Evolutionary conservation across 1,140 invertebrate species (phyloP).

Genomic region (Seison nebaliae): DNA sequence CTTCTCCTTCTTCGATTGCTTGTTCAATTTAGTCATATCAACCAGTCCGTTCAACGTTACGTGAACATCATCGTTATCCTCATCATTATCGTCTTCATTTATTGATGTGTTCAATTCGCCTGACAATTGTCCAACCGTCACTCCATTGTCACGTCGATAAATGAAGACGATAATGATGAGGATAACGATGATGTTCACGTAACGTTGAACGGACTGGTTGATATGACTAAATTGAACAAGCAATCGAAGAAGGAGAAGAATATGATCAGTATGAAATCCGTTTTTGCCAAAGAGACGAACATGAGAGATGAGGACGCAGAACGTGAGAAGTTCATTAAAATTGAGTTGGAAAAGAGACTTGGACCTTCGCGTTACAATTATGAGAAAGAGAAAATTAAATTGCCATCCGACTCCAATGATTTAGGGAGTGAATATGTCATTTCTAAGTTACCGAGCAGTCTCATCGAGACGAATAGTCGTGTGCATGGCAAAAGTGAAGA

Average conservation of each 20-base stretch:
- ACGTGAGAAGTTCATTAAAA: conserved; percentile 56
- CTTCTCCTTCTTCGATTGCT: conserved; percentile 65
- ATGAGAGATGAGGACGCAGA: conserved; percentile 90
- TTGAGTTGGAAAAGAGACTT: background rate
- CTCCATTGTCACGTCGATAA: too few species aligned
- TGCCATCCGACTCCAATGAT: conserved; percentile 14
- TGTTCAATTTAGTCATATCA: conserved; percentile 44
- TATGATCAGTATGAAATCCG: conserved; percentile 23
- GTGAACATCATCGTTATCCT: background rate
- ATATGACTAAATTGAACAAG: conserved; percentile 46
- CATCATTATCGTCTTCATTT: background rate
- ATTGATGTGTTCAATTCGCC: too few species aligned
- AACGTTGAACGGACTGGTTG: conserved; percentile 5
- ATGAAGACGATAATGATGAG: background rate
- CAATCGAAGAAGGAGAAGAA: conserved; percentile 68
- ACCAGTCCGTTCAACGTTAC: conserved; percentile 6
- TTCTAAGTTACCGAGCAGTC: conserved; percentile 43
- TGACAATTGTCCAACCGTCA: too few species aligned
- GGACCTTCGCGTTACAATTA: background rate
- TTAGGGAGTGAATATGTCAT: conserved; percentile 23
- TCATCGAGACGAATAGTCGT: conserved; percentile 34
- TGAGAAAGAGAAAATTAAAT: conserved; percentile 13
- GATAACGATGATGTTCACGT: background rate
- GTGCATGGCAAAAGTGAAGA: conserved; percentile 61
- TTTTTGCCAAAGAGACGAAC: conserved; percentile 90